Base-by-base conservation (phyloP, 1,140 invertebrate genomes). In the Drosophila ercepeae region DNA sequence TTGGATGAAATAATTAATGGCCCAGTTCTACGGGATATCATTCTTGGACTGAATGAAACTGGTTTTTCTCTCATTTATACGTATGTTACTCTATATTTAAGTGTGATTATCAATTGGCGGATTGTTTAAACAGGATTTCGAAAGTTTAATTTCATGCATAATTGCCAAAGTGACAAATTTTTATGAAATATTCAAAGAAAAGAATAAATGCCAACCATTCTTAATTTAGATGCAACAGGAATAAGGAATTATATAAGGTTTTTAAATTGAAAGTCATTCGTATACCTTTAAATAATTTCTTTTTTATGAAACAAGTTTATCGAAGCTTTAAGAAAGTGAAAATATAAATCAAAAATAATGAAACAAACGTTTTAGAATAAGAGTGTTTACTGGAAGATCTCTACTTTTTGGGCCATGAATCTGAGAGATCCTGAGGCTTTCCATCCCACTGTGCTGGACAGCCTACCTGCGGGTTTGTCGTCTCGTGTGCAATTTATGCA, bases 401-500 rank as follows among this genome's bases (percentile, higher is more conserved):
- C 9, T 1, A n/a, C n/a, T n/a, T n/a, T n/a, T n/a, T n/a, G n/a
- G n/a, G n/a, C n/a, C n/a, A n/a, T n/a, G n/a, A n/a, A n/a, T n/a
- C n/a, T n/a, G n/a, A n/a, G n/a, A n/a, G n/a, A n/a, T n/a, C n/a
- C n/a, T n/a, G n/a, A n/a, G n/a, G n/a, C n/a, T n/a, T n/a, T n/a
- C n/a, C n/a, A n/a, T n/a, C n/a, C 46, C 64, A 68, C 61, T 53
- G 64, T 68, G 39, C 64, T 11, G 46, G 41, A 14, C 25, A 48
- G 44, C 58, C 58, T 50, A 65, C 44, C 58, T 42, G 57, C 23
- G 32, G n/a, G 25, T 32, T 64, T 65, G 61, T 65, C 61, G 61
- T 51, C 59, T 61, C 44, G 54, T 65, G 72, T 75, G 55, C 77
- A 81, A 81, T 72, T 76, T 81, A 88, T 82, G 82, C 65, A 86